Conservation (phyloP, 2,113 vertebrate species). For the Mormoops blainvillei region DNA sequence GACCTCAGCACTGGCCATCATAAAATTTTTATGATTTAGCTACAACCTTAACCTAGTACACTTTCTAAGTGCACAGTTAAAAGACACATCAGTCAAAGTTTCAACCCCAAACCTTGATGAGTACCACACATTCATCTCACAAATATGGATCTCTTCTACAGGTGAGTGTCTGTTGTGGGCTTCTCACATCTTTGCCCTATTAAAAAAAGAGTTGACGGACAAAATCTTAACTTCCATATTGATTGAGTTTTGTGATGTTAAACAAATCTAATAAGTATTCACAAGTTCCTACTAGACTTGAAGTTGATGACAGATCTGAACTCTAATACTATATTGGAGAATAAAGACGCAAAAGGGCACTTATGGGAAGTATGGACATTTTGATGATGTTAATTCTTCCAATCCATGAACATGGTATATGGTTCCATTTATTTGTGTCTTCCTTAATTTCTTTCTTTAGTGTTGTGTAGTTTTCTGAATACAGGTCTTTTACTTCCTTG, state of each 20-base stretch:
- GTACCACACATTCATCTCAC: neutral
- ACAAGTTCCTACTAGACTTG: neutral
- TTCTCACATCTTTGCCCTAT: slow-evolving; percentile 51
- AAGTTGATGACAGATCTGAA: neutral
- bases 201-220: slow-evolving; percentile 34
- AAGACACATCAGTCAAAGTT: slow-evolving; percentile 36
- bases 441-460: no score
- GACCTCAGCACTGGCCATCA: neutral
- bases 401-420: no score
- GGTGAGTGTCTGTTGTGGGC: slow-evolving; percentile 49
- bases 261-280: slow-evolving; percentile 30
- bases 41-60: slow-evolving; percentile 28
- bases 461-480: no score
- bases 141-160: slow-evolving; percentile 25
- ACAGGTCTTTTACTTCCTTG: no score
- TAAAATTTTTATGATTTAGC: slow-evolving; percentile 4
- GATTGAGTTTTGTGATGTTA: slow-evolving; percentile 14
- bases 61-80: slow-evolving; percentile 10
- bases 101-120: slow-evolving; percentile 29
- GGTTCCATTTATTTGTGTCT: no score
- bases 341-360: neutral
- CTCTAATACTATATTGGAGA: neutral
- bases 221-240: slow-evolving; percentile 11
- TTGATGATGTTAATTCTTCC: no score
- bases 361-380: no score